phyloP scores from a whole-genome alignment of 2,113 vertebrate genomes.

The Hemiprocne comata region DNA sequence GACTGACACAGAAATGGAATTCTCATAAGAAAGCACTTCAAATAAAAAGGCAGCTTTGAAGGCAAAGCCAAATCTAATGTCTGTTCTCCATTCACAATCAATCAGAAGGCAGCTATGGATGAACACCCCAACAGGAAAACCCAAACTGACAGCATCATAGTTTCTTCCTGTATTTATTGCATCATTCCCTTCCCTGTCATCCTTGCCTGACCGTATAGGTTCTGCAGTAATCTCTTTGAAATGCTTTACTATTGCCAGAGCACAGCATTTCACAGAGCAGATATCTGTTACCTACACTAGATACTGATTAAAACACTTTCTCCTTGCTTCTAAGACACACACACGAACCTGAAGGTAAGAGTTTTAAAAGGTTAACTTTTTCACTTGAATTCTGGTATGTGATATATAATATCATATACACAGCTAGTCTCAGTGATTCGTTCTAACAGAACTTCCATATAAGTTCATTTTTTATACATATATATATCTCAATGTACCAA shows the following conservation, averaged over 20 bases:
- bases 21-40: conserved; percentile 37
- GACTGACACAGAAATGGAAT: conserved; percentile 24
- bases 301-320: background rate
- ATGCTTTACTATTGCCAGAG: background rate
- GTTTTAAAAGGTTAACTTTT: background rate
- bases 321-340: background rate
- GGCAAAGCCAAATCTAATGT: conserved; percentile 41
- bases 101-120: background rate
- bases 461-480: background rate
- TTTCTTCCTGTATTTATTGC: background rate
- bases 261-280: background rate
- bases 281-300: background rate
- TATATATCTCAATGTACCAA: background rate
- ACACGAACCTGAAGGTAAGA: background rate
- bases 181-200: background rate
- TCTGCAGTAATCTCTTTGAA: background rate
- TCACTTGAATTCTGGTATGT: background rate
- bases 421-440: too few relatives aligned
- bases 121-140: background rate
- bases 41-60: conserved; percentile 51
- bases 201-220: background rate
- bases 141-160: background rate
- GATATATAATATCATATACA: background rate
- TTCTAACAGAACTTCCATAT: background rate
- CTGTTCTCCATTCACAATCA: background rate